These are phyloP conservation scores for Mesembrinibis cayennensis DNA, from an alignment of 2,113 vertebrate species.

Conservation along the genomic window DNA sequence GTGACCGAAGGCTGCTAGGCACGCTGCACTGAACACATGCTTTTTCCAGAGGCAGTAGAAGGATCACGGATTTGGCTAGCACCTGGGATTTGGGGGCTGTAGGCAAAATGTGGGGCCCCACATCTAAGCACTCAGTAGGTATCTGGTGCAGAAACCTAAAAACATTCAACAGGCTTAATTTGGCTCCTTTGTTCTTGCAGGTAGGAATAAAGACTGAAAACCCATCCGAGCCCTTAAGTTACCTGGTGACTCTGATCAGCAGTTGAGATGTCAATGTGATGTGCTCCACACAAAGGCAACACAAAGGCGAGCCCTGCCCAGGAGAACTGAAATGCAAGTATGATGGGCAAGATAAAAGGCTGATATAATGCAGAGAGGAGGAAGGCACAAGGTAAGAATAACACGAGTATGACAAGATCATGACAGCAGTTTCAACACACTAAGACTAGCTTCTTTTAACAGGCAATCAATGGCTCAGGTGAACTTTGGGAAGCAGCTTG, in stretches of 20 bases:
- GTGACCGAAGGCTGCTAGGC: background rate
- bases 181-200: background rate
- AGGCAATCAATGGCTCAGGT: background rate
- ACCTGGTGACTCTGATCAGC: background rate
- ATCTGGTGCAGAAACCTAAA: background rate
- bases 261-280: background rate
- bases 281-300: background rate
- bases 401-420: background rate
- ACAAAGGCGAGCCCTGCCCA: slow-evolving; percentile 30
- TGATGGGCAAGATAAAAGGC: slow-evolving; percentile 48
- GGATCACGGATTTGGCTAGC: background rate
- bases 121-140: fast-evolving
- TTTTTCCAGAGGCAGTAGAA: background rate
- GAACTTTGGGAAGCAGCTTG: background rate
- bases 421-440: background rate
- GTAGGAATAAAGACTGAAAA: background rate
- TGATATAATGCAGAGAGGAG: background rate
- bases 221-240: background rate
- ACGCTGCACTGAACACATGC: fast-evolving
- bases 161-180: background rate
- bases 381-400: slow-evolving; percentile 2
- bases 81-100: background rate
- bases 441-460: background rate
- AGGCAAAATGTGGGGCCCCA: background rate
- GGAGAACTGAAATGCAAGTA: background rate